Conservation (phyloP, 2,113 vertebrate genomes). For the Cichladusa arquata region DNA sequence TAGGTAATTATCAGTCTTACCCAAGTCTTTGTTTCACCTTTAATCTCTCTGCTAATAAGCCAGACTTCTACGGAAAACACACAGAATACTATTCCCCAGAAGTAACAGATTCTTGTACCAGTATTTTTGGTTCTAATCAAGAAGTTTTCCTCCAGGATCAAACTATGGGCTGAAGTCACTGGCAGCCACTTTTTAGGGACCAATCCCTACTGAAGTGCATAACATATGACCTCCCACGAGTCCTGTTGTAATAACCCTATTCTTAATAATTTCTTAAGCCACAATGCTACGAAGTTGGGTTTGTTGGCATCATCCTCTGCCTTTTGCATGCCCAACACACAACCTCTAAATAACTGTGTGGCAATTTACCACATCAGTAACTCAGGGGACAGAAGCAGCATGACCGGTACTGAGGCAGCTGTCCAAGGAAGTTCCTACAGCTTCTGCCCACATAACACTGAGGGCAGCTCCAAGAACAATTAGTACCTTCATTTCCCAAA, state of each 20-base stretch:
- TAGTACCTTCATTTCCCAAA: not conserved
- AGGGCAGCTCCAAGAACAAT: not conserved
- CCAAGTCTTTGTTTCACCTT: not conserved
- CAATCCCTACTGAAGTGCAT: not conserved
- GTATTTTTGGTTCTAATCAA: not conserved
- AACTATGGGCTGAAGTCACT: not conserved
- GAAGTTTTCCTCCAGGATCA: not conserved
- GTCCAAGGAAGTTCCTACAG: not conserved
- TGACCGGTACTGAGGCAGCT: not conserved
- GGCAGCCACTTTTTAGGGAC: not conserved
- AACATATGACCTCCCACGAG: not conserved
- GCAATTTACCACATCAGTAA: not conserved
- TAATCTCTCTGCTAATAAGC: not conserved
- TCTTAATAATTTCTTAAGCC: not conserved
- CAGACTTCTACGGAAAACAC: not conserved
- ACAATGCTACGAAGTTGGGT: not conserved
- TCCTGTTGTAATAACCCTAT: not conserved
- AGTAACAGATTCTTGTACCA: not conserved
- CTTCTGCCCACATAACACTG: slow-evolving; percentile 16
- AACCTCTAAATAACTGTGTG: not conserved
- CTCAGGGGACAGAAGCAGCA: not conserved
- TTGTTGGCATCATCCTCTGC: not conserved
- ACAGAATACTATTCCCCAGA: not conserved
- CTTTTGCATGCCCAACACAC: not conserved
- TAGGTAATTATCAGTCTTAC: not conserved